A percentile compares a stretch with the other conserved stretches of the same genome.
These are phyloP conservation scores for Galerucella nymphaeae DNA, from an alignment of 2,888 invertebrate genomes.

Conservation along the genomic window DNA sequence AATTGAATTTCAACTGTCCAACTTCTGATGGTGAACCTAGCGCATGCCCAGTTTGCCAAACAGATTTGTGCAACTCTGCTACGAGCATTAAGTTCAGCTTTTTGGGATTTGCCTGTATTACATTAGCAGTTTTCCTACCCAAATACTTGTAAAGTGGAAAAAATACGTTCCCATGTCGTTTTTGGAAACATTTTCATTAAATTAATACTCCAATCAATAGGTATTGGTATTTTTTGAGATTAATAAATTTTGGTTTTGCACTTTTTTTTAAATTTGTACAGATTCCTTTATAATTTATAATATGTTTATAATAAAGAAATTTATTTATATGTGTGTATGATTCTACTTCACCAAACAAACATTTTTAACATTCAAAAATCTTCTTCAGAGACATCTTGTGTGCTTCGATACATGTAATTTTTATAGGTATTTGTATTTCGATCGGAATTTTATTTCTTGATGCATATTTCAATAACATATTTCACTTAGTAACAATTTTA, in stretches of 20 bases:
- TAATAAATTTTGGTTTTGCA: neutral
- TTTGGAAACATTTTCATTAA: neutral
- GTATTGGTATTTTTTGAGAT: neutral
- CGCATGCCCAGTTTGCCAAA: constrained; percentile 38
- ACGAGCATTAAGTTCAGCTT: constrained; percentile 35
- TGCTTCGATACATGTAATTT: no score
- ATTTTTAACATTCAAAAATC: no score
- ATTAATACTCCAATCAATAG: no score
- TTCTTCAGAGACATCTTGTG: no score
- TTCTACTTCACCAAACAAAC: neutral
- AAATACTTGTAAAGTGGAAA: constrained; percentile 30
- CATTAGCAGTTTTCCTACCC: constrained; percentile 33
- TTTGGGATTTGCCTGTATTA: constrained; percentile 34
- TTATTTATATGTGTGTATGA: neutral
- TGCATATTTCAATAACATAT: no score
- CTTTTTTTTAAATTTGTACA: neutral
- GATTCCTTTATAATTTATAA: neutral
- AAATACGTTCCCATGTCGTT: neutral
- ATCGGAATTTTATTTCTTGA: no score
- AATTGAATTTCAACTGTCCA: constrained; percentile 37
- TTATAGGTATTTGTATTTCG: no score
- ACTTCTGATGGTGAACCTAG: constrained; percentile 33
- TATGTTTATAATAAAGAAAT: constrained; percentile 2
- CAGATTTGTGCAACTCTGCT: constrained; percentile 42
- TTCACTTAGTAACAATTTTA: no score